Evolutionary conservation across 2,113 vertebrate species (phyloP), one percentile per base, ranked within the genome.

Genomic region (Boleophthalmus pectinirostris): DNA sequence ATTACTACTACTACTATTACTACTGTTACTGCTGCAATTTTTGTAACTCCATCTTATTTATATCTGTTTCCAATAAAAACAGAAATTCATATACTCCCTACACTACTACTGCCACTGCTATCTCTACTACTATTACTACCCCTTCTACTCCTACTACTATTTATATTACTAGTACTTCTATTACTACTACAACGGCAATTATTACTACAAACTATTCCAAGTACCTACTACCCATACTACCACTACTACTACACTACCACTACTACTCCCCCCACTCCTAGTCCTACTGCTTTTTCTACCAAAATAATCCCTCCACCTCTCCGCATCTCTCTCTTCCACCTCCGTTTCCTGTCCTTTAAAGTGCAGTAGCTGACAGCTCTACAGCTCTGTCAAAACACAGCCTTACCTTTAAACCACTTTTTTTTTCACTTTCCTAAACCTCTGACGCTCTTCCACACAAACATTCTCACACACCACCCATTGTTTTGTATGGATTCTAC

Each of bases 351-450:
- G 29, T 33, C 24, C 58, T 33, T 61, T 18, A 16, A 61, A 61
- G 25, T 20, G 97, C 94, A 97, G 97, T 95, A 97, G 98, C 94
- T 99, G 98, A 99, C 97, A 99, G 98, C 97, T 99, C 75, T 73
- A 99, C 97, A 99, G 98, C 97, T 99, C 75, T 73, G 88, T 85
- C 87, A 81, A 85, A 82, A 84, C 82, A 85, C 73, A 77, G 15
- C 75, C 72, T 46, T 66, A 72, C 70, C 53, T 61, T 76, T 46
- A 45, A 72, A 38, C 74, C 61, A 43, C 38, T 10, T 43, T 43
- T 66, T 75, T 68, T 72, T 56, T 29, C 47, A 54, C 64, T 81
- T 69, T 81, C 61, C 69, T 14, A 73, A 12, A 29, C 51, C 72
- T 70, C 85, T 79, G 68, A 88, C 78, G 72, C 35, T 47, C 70